Percentiles rank a stretch among this genome's conserved stretches.
Conservation (phyloP, 2,888 invertebrate genomes). For the Ornithoptera priamus region DNA sequence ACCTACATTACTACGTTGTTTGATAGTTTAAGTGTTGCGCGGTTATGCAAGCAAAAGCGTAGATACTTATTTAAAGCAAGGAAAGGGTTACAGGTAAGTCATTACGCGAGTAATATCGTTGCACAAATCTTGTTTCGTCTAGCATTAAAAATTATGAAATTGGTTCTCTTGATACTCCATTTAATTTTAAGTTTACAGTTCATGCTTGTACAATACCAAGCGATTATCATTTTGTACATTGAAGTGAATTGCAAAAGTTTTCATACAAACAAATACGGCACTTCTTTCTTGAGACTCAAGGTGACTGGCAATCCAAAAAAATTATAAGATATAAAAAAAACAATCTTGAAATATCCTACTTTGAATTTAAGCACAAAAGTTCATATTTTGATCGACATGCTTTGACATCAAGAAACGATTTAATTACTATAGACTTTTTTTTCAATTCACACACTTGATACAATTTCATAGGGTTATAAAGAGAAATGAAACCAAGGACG, state of each 20-base stretch:
- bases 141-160: conserved; percentile 29
- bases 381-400: no score
- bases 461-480: no score
- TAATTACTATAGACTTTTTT: no score
- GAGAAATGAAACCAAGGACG: no score
- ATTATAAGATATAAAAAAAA: no score
- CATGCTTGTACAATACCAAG: conserved; percentile 3
- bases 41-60: conserved; percentile 35
- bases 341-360: background rate
- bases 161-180: conserved; percentile 23
- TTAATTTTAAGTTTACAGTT: conserved; percentile 16
- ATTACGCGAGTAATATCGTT: conserved; percentile 29
- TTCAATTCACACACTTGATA: no score
- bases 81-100: conserved; percentile 34
- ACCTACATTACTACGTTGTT: background rate
- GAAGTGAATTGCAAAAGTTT: background rate
- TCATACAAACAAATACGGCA: background rate
- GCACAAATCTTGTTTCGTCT: conserved; percentile 28
- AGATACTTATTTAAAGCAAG: conserved; percentile 35
- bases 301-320: no score
- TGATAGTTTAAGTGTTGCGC: background rate
- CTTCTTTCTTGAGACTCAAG: no score
- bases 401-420: no score
- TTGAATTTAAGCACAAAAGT: no score
- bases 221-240: conserved; percentile 23